Evolutionary conservation across 2,113 vertebrate genomes (phyloP).

Genomic region (Pionites leucogaster): DNA sequence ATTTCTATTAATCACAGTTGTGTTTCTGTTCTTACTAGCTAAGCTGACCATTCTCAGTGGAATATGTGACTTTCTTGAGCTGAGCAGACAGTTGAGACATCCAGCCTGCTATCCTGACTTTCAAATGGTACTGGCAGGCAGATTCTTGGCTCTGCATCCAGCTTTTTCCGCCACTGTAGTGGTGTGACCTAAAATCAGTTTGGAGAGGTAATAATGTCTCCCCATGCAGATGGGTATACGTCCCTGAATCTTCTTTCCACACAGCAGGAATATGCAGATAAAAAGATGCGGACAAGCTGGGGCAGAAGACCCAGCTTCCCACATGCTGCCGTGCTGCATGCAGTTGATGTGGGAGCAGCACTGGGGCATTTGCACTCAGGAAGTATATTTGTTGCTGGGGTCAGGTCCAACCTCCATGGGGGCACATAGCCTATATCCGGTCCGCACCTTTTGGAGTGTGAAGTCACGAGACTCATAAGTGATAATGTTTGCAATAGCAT

Average conservation of each 20-base stretch:
- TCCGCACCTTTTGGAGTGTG: neutral
- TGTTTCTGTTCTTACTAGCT: conserved; percentile 18
- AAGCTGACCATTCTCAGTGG: neutral
- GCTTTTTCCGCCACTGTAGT: neutral
- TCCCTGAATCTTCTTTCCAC: neutral
- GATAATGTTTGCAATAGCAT: neutral
- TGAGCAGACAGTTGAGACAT: neutral
- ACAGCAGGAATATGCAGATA: neutral
- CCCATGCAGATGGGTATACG: neutral
- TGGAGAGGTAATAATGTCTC: neutral
- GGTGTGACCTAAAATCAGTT: neutral
- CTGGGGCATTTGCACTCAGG: neutral
- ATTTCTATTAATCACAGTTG: conserved; percentile 30
- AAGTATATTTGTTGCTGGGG: neutral
- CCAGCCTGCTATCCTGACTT: neutral
- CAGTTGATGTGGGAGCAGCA: neutral
- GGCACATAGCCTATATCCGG: neutral
- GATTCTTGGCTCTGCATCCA: neutral
- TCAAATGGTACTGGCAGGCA: neutral
- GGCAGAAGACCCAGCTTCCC: neutral
- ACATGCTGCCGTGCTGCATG: neutral
- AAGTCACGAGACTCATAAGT: neutral
- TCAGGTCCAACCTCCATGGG: neutral
- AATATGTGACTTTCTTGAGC: neutral
- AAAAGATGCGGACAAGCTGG: rapidly evolving